Base-by-base conservation (phyloP, 2,113 vertebrate species). In the Columbina picui region DNA sequence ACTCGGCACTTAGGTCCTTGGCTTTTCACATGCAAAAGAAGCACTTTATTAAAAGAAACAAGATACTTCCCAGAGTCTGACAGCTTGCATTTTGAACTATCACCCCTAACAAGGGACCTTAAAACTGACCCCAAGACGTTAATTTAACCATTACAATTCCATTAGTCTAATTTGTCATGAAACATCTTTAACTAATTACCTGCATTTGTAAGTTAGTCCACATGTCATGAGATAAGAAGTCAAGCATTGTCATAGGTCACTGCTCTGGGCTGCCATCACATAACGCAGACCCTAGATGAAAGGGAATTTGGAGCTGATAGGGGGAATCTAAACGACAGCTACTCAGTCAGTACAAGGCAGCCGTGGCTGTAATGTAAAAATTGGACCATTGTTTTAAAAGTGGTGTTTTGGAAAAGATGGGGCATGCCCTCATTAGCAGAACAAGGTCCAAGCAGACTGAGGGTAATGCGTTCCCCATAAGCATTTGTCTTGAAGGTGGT, bases 171-270 rank as follows among this genome's bases (percentile, higher is more conserved):
- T 97, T 94, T 96, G 96, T 97, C 94, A 85, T 90, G 92, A 94
- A 96, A 95, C 94, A 95, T 97, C 97, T 96, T 97, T 95, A 95
- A 97, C 93, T 97, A 97, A 97, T 97, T 96, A 97, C 89, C 89
- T 95, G 90, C 87, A 95, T 97, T 97, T 97, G 95, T 97, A 96
- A 97, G 96, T 97, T 97, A 94, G 95, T 94, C 94, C 91, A 94
- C 92, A 95, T 94, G 96, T 92, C 92, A 83, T 81, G 56, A 89
- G 96, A 97, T 97, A 97, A 97, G 96, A 96, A 97, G 95, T 93
- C 91, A 89, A 85, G 84, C 67, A 34, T 75, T 96, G 96, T 93
- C 94, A 95, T 73, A 96, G 97, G 97, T 97, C 94, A 96, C 61
- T 84, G 87, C 81, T 85, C 84, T 85, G 43, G 88, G 92, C 93